Conservation (phyloP, 2,797 vertebrate genomes). For the Myotis pilosus region DNA sequence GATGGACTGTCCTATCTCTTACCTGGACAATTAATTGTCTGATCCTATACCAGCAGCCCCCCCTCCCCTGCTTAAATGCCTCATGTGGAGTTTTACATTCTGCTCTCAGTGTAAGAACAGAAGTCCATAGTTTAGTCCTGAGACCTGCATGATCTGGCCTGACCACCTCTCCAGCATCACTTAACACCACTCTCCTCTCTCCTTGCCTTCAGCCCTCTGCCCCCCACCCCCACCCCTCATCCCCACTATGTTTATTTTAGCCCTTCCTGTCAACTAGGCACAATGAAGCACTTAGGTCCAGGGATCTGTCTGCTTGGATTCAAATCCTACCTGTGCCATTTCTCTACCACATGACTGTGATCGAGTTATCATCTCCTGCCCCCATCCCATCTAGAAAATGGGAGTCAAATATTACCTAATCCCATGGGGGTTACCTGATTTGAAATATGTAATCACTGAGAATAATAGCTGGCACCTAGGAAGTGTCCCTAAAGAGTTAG, state of each 20-base stretch:
- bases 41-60: background rate
- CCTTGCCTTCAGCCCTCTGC: background rate
- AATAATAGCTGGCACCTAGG: background rate
- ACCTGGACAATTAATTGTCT: no score
- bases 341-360: background rate
- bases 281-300: background rate
- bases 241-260: background rate
- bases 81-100: background rate
- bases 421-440: background rate
- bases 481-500: background rate
- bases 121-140: background rate
- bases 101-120: background rate
- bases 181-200: background rate
- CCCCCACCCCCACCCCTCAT: fast-evolving
- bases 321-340: no score
- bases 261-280: background rate
- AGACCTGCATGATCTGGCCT: background rate
- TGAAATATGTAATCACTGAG: background rate
- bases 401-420: background rate
- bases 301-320: background rate
- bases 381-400: background rate
- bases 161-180: no score
- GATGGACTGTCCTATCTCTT: no score
- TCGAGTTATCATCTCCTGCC: background rate
- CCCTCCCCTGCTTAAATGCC: background rate